phyloP scores from a whole-genome alignment of 2,113 vertebrate genomes.

The Falco punctatus region DNA sequence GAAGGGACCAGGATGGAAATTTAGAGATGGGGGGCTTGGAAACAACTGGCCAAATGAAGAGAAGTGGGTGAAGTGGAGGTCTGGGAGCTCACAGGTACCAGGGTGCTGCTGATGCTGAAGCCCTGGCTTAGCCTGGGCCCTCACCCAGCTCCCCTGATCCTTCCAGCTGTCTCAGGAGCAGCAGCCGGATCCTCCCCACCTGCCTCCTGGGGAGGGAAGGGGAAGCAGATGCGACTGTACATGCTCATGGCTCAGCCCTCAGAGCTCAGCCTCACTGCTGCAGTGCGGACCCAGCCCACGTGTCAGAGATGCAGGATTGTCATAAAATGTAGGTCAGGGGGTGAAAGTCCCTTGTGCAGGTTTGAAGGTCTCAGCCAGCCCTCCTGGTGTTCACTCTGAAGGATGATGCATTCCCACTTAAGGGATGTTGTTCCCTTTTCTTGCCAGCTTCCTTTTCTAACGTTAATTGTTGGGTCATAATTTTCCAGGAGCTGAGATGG shows the following conservation, averaged over 20 bases:
- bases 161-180: not conserved
- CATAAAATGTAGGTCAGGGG: not conserved
- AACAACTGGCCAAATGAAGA: not conserved
- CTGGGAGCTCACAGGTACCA: not conserved
- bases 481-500: not conserved
- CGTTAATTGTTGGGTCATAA: rapidly evolving
- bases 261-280: not conserved
- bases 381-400: not conserved
- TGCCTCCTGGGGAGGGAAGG: not conserved
- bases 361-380: not conserved
- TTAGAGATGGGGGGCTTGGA: not conserved
- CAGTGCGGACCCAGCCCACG: not conserved
- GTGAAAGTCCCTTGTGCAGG: not conserved
- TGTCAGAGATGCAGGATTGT: not conserved
- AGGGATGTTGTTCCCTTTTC: not conserved
- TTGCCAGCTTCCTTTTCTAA: not conserved
- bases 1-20: not conserved
- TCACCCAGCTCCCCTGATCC: not conserved
- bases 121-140: not conserved
- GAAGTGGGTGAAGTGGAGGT: not conserved
- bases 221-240: not conserved
- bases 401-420: not conserved
- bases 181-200: not conserved
- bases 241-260: not conserved
- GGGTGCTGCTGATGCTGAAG: not conserved